Base-by-base conservation (phyloP, 2,113 vertebrate genomes). In the Podocnemis expansa region DNA sequence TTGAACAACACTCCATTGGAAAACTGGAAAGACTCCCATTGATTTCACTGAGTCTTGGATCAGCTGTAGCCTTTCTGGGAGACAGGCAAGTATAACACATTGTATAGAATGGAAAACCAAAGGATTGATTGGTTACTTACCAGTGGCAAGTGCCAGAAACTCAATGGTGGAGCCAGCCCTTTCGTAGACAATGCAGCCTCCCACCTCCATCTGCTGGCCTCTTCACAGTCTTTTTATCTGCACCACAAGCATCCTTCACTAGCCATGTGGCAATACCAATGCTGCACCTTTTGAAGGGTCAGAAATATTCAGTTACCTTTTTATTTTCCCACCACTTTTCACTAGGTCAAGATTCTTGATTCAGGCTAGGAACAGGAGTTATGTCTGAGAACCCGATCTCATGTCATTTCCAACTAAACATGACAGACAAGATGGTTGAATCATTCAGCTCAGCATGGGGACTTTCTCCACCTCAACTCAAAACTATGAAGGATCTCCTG, bases 351-450 rank as follows among this genome's bases (percentile, higher is more conserved):
- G 84, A 21, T 55, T 93, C 78, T 80, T 85, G 51, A 4, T 19
- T 0, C 0, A 82, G 60, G 31, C 80, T 79, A 86, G 91, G 81
- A 76, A 0, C 1, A 84, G 79, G 0, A 10, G 49, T 82, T 85
- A 14, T n/a, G 79, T 75, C 80, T 8, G 21, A 34, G 27, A 0
- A 2, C 55, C 92, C 89, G 89, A 81, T 90, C 89, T 87, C 75
- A 75, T 87, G 85, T 78, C 60, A 85, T 85, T 89, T 90, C 92
- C 21, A 70, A 94, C 89, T 70, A 94, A 73, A 55, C 87, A 60
- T 79, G 82, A 49, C 21, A 89, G 94, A 63, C 87, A 54, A 80
- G 82, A 0, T 93, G 94, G 84, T 88, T 47, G 70, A 10, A n/a
- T 29, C 45, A 21, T 94, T 60, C 90, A 85, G 88, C 51, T 87